Evolutionary conservation across 1,140 invertebrate genomes (phyloP).

Genomic region (Lineus longissimus): DNA sequence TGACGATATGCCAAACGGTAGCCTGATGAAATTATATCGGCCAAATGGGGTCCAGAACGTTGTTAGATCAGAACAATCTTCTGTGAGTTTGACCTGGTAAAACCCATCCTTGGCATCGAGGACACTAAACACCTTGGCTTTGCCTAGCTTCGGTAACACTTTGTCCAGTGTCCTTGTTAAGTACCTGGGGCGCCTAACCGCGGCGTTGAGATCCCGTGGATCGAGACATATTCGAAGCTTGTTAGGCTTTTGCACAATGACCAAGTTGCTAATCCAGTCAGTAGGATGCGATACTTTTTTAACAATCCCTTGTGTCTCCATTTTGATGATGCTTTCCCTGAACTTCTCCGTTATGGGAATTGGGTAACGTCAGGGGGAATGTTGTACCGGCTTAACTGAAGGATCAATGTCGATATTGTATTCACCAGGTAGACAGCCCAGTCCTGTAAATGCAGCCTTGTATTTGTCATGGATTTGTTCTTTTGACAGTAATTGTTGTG

Average conservation of each 20-base stretch:
- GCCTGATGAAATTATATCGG: conserved; percentile 8
- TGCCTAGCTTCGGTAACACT: conserved; percentile 5
- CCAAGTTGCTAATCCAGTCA: conserved; percentile 24
- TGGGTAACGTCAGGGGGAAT: conserved; percentile 12
- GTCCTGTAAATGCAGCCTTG: too few species aligned
- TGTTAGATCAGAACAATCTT: neutral
- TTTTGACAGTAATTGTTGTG: too few species aligned
- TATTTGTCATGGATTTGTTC: too few species aligned
- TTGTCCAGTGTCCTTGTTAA: conserved; percentile 17
- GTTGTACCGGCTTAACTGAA: conserved; percentile 13
- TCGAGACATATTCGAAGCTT: conserved; percentile 26
- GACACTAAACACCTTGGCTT: conserved; percentile 18
- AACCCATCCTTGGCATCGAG: conserved; percentile 19
- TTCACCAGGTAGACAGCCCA: conserved; percentile 14
- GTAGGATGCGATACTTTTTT: conserved; percentile 21
- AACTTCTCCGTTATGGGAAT: conserved; percentile 9
- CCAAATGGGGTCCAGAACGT: conserved; percentile 7
- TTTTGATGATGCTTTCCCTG: conserved; percentile 14
- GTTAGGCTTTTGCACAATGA: conserved; percentile 14
- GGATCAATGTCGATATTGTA: conserved; percentile 14
- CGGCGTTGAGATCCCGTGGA: conserved; percentile 27
- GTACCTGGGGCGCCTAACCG: conserved; percentile 24
- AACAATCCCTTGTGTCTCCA: conserved; percentile 20
- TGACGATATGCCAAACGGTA: conserved; percentile 21
- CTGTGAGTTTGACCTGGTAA: conserved; percentile 18